Percentiles rank a stretch among this genome's conserved stretches.
These are phyloP conservation scores for Rosalia funebris DNA, from an alignment of 2,888 invertebrate species.

Conservation along the genomic window DNA sequence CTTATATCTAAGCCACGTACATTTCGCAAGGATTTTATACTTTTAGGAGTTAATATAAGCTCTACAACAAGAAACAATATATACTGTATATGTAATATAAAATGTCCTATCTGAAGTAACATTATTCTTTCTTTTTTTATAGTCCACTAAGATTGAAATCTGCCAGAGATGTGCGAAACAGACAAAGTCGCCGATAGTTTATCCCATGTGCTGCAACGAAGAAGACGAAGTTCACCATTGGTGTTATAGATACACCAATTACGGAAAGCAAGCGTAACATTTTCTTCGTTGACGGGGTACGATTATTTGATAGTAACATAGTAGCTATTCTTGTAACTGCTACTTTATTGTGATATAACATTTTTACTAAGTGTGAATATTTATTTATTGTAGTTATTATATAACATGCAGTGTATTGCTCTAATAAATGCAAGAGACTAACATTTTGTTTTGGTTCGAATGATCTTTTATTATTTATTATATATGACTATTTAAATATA, in stretches of 20 bases:
- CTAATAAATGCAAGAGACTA: slow-evolving; percentile 1
- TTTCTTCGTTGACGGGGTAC: background rate
- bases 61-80: too few species aligned
- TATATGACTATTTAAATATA: background rate
- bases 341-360: slow-evolving; percentile 25
- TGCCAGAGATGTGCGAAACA: slow-evolving; percentile 73
- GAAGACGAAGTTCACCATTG: slow-evolving; percentile 69
- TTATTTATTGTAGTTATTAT: slow-evolving; percentile 30
- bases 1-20: too few species aligned
- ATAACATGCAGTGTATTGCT: slow-evolving; percentile 15
- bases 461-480: background rate
- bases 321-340: slow-evolving; percentile 22
- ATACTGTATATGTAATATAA: too few species aligned
- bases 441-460: background rate
- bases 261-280: slow-evolving; percentile 59
- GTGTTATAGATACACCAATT: slow-evolving; percentile 70
- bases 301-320: slow-evolving; percentile 3
- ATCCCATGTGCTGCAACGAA: slow-evolving; percentile 71
- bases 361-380: slow-evolving; percentile 2
- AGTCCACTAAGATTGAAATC: slow-evolving; percentile 61
- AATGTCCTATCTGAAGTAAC: too few species aligned
- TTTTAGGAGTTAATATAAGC: too few species aligned
- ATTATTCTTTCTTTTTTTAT: slow-evolving; percentile 44
- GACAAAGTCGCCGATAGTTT: slow-evolving; percentile 69
- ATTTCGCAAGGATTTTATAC: too few species aligned